Conservation (phyloP, 2,888 invertebrate genomes). For the Mythimna pallens region DNA sequence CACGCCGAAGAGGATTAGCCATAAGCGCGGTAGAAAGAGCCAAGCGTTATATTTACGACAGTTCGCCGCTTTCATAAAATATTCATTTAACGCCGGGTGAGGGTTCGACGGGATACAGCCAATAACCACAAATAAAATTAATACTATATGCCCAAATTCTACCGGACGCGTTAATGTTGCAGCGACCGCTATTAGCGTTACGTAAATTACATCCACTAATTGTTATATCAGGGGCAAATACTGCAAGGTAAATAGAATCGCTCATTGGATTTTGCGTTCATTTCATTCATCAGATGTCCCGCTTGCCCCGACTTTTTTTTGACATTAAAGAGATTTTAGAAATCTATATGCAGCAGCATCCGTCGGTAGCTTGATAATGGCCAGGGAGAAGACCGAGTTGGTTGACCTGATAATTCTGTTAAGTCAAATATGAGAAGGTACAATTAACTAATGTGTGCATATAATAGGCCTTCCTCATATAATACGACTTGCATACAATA, state of each 20-base stretch:
- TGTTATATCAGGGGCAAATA: slow-evolving; percentile 5
- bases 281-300: slow-evolving; percentile 14
- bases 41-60: slow-evolving; percentile 68
- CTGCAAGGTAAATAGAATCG: slow-evolving; percentile 8
- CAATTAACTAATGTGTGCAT: too few relatives aligned
- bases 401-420: neutral
- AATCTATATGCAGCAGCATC: neutral
- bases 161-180: slow-evolving; percentile 63
- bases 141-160: slow-evolving; percentile 64
- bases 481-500: too few relatives aligned
- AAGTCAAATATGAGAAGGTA: neutral
- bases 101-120: slow-evolving; percentile 66
- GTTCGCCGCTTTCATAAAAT: slow-evolving; percentile 67
- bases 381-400: neutral
- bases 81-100: slow-evolving; percentile 68
- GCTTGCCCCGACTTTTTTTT: neutral
- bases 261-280: slow-evolving; percentile 4
- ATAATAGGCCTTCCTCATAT: too few relatives aligned
- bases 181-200: slow-evolving; percentile 38
- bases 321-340: slow-evolving; percentile 3
- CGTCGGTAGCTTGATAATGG: neutral
- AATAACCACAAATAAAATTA: slow-evolving; percentile 72
- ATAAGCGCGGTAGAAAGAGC: slow-evolving; percentile 58
- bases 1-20: slow-evolving; percentile 59
- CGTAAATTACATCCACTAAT: slow-evolving; percentile 13